Evolutionary conservation across 2,797 vertebrate species (phyloP), one percentile per base, ranked within the genome.

Genomic region (Microctenopoma stevenorrisi): DNA sequence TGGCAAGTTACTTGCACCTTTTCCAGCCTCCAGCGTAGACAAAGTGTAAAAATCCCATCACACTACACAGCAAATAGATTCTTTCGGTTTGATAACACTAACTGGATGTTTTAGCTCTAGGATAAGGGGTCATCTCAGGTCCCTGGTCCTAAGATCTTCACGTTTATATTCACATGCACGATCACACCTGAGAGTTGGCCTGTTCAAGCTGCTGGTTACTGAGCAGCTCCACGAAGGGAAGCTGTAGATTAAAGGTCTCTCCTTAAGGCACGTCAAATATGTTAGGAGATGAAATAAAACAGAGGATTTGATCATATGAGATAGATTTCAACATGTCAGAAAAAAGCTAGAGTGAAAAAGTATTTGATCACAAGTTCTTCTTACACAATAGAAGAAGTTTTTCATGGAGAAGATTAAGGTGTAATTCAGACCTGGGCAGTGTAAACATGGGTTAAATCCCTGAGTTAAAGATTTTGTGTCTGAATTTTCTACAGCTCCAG

Each of bases 181-280:
- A 33, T 65, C 16, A 53, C 54, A 64, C 54, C 56, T 48, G 40
- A 72, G 16, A 78, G 61, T 40, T 72, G 26, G 42, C 38, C 59
- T 64, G 59, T 54, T 25, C 11, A 70, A 57, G 50, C 5, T 48
- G 64, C 67, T 73, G 73, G 80, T 70, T 50, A 63, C 26, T 42
- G 53, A 64, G n/a, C 38, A 30, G 60, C 61, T 78, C 28, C 51
- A 30, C 15, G 48, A 5, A 57, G 33, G 33, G 26, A 62, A 60
- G 7, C 35, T 11, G 28, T 33, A 69, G 28, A 49, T 40, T 16
- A 57, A 68, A 38, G 10, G 26, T 69, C 58, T 51, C n/a, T 28
- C 50, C 38, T 47, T 67, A 81, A 86, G 86, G 83, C 87, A 90
- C 85, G 76, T 83, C 40, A 62, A 61, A 77, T 25, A 57, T 40